These are phyloP conservation scores for Thymelicus acteon DNA, from an alignment of 2,888 invertebrate species.

Conservation along the genomic window DNA sequence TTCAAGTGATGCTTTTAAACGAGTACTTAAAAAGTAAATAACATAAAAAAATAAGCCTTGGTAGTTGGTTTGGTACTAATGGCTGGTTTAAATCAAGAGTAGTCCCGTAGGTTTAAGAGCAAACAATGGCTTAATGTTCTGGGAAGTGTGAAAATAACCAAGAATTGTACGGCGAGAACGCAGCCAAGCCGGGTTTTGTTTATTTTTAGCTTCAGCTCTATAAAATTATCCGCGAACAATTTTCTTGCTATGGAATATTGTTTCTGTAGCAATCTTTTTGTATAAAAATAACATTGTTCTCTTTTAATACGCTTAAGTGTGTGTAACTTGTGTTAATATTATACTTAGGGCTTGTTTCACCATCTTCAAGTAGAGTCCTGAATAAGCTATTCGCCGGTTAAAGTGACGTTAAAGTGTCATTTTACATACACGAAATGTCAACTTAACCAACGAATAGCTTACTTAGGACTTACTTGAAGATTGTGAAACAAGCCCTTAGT, in stretches of 20 bases:
- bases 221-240: constrained; percentile 34
- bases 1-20: not conserved
- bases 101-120: constrained; percentile 34
- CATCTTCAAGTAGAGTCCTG: too few relatives aligned
- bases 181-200: constrained; percentile 37
- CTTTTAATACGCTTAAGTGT: not conserved
- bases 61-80: constrained; percentile 9
- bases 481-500: too few relatives aligned
- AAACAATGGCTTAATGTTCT: constrained; percentile 36
- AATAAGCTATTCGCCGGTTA: too few relatives aligned
- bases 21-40: not conserved
- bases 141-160: constrained; percentile 37
- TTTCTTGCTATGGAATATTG: constrained; percentile 30
- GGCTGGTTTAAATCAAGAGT: constrained; percentile 30
- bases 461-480: too few relatives aligned
- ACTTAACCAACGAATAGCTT: too few relatives aligned
- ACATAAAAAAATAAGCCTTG: not conserved
- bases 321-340: not conserved
- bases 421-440: too few relatives aligned
- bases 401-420: too few relatives aligned
- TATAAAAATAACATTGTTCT: not conserved
- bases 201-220: constrained; percentile 37
- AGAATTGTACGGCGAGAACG: constrained; percentile 34
- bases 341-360: too few relatives aligned
- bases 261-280: not conserved